A percentile compares a stretch with the other conserved stretches of the same genome.
These are phyloP conservation scores for Adoxophyes honmai DNA, from an alignment of 1,140 invertebrate genomes.

Conservation along the genomic window DNA sequence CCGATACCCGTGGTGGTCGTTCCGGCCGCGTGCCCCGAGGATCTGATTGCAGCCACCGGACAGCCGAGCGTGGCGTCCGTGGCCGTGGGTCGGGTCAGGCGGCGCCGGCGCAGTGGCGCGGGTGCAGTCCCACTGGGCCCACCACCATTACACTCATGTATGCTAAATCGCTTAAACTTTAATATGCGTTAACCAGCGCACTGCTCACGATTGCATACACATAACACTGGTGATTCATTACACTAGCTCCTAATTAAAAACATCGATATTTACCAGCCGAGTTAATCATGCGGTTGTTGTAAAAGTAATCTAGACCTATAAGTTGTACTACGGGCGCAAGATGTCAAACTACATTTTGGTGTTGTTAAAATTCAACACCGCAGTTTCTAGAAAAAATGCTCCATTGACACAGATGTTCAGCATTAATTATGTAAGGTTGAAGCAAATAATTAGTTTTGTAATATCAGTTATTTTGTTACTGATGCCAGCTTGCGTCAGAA, in stretches of 20 bases:
- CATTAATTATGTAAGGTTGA: conserved; percentile 38
- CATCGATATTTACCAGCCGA: too few species aligned
- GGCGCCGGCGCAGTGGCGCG: conserved; percentile 22
- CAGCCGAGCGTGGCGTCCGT: conserved; percentile 15
- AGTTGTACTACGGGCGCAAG: background rate
- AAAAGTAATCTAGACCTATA: conserved; percentile 10
- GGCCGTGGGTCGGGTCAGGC: conserved; percentile 24
- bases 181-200: conserved; percentile 11
- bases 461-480: conserved; percentile 22
- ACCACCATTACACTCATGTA: conserved; percentile 1
- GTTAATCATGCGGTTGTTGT: background rate
- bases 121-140: conserved; percentile 23
- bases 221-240: conserved; percentile 24
- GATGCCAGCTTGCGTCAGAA: conserved; percentile 20
- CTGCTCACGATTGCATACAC: conserved; percentile 24
- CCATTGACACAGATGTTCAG: conserved; percentile 60
- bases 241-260: background rate
- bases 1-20: conserved; percentile 50
- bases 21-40: conserved; percentile 37
- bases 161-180: conserved; percentile 16
- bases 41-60: conserved; percentile 38
- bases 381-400: conserved; percentile 26
- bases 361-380: background rate
- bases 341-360: background rate
- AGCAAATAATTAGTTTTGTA: conserved; percentile 36